Conservation (phyloP, 2,113 vertebrate genomes). For the Castor canadensis region DNA sequence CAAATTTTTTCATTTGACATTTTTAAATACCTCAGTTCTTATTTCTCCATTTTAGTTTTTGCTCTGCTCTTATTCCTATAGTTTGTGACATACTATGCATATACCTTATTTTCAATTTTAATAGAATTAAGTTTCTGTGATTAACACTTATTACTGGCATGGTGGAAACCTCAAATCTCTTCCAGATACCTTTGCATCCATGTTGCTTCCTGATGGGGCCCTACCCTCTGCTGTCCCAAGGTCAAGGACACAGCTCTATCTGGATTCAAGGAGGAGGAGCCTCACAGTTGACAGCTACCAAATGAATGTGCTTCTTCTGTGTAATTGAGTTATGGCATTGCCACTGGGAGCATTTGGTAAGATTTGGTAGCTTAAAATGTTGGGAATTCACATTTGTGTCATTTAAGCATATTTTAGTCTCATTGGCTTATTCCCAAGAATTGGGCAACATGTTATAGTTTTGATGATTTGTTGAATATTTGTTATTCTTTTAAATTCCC, state of each 20-base stretch:
- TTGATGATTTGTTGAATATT: conserved; percentile 73
- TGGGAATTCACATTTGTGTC: conserved; percentile 30
- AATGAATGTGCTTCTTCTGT: background rate
- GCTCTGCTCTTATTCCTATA: background rate
- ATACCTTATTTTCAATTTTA: background rate
- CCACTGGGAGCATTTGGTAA: background rate
- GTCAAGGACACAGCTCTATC: background rate
- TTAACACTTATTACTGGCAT: background rate
- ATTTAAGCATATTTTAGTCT: conserved; percentile 50
- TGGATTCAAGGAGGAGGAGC: background rate
- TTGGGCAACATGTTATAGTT: conserved; percentile 74
- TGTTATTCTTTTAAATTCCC: conserved; percentile 78
- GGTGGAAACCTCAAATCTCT: background rate
- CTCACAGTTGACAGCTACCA: background rate
- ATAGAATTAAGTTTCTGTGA: background rate
- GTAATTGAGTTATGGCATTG: background rate
- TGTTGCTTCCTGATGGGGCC: background rate
- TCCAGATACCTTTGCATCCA: background rate
- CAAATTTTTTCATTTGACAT: conserved; percentile 1
- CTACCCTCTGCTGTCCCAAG: background rate
- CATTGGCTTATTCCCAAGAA: conserved; percentile 60
- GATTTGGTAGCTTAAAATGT: conserved; percentile 27
- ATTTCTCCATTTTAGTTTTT: background rate
- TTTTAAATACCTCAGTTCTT: conserved; percentile 8
- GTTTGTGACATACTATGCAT: background rate